A percentile compares a stretch with the other conserved stretches of the same genome.
Evolutionary conservation across 2,888 invertebrate species (phyloP).

Genomic region (Cyaniris semiargus): DNA sequence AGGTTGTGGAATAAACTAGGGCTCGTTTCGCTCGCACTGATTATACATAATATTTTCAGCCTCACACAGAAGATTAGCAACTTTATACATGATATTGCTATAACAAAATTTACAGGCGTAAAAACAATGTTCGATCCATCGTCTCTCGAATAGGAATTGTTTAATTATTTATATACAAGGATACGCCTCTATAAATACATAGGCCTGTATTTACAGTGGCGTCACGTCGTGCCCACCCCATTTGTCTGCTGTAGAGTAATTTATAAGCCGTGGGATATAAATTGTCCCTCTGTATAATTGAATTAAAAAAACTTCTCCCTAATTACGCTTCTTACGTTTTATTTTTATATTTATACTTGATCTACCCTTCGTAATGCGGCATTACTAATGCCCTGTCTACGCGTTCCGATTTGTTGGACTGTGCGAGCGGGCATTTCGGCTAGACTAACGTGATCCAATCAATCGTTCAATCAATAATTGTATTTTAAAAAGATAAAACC

Average conservation of each 20-base stretch:
- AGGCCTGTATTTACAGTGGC: neutral
- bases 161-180: neutral
- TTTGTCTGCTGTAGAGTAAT: neutral
- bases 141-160: neutral
- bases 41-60: too few relatives aligned
- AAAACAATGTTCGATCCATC: neutral
- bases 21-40: too few relatives aligned
- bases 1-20: too few relatives aligned
- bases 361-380: neutral
- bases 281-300: constrained; percentile 26
- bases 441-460: neutral
- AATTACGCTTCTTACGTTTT: constrained; percentile 26
- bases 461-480: too few relatives aligned
- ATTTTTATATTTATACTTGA: constrained; percentile 17
- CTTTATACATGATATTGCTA: too few relatives aligned
- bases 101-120: neutral
- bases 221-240: neutral
- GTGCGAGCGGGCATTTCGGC: neutral
- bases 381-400: neutral
- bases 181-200: neutral
- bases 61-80: too few relatives aligned
- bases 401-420: neutral
- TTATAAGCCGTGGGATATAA: neutral
- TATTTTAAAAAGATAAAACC: too few relatives aligned
- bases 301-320: constrained; percentile 29